Evolutionary conservation across 2,113 vertebrate species (phyloP).

Genomic region (Tilapia sparmanii): DNA sequence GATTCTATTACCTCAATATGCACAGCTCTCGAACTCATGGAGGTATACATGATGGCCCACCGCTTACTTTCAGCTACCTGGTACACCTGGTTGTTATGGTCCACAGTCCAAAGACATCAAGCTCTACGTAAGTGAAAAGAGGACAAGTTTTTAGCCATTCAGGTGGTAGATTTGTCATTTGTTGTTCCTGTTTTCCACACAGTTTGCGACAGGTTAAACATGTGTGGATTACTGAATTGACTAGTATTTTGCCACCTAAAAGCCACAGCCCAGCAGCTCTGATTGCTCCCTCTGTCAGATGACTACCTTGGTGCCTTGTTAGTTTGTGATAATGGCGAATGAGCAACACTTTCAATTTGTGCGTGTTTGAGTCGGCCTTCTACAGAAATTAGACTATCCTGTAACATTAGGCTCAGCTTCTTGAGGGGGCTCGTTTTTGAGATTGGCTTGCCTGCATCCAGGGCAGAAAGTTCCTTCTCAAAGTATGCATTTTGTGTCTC

Average conservation of each 20-base stretch:
- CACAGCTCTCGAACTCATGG: too few relatives aligned
- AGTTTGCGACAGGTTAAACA: background rate
- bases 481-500: background rate
- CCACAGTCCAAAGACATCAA: too few relatives aligned
- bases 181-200: background rate
- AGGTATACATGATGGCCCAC: too few relatives aligned
- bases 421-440: background rate
- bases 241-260: background rate
- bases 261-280: background rate
- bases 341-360: background rate
- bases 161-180: too few relatives aligned
- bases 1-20: too few relatives aligned
- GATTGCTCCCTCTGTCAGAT: background rate
- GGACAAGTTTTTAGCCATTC: too few relatives aligned
- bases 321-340: background rate
- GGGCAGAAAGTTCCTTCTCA: background rate
- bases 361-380: background rate
- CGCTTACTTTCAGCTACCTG: too few relatives aligned
- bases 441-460: background rate
- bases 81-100: too few relatives aligned
- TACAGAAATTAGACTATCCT: background rate
- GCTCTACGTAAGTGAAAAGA: too few relatives aligned
- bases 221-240: background rate
- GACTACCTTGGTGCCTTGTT: background rate
- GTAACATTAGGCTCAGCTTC: background rate